Base-by-base conservation (phyloP, 2,113 vertebrate species). In the Alouatta palliata region DNA sequence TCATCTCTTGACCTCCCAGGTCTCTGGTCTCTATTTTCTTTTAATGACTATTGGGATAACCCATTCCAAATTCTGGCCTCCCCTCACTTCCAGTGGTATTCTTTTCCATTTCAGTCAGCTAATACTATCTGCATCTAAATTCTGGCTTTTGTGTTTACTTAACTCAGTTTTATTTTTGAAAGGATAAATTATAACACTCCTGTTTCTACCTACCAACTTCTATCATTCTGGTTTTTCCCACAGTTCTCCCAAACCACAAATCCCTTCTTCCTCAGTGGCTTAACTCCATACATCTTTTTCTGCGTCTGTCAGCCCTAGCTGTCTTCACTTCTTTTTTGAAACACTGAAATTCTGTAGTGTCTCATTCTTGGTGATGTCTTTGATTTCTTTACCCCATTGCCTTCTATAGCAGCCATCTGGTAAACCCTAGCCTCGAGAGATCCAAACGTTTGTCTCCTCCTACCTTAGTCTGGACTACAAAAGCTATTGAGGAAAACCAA, bases 81-180 rank as follows among this genome's bases (percentile, higher is more conserved):
- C 77, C 37, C 54, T 70, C 40, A 8, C 23, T 66, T 49, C 49
- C 11, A 27, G 23, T 58, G 56, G 17, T 8, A 13, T 77, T 83
- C 21, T 47, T 76, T 92, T 71, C 12, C 32, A 13, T 43, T 52
- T 83, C n/a, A 75, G 43, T 35, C 49, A 85, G n/a, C 30, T 91
- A 43, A 64, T 66, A 54, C 23, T 82, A 10, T 40, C 8, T n/a
- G 8, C 58, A 13, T 90, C 45, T 76, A 30, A 17, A 68, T 91
- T 43, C 27, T 71, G 12, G 47, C 40, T 61, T 77, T 93, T 66
- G 16, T 20, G 2, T 32, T 90, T 89, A 47, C 30, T 45, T 35
- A 80, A 61, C 49, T 71, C 30, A 35, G 49, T 47, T 87, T 91
- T 95, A 43, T 20, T 49, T 79, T 84, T 86, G 80, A 95, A 90